Percentiles rank a stretch among this genome's conserved stretches.
Conservation (phyloP, 1,140 invertebrate genomes). For the Myzus persicae region DNA sequence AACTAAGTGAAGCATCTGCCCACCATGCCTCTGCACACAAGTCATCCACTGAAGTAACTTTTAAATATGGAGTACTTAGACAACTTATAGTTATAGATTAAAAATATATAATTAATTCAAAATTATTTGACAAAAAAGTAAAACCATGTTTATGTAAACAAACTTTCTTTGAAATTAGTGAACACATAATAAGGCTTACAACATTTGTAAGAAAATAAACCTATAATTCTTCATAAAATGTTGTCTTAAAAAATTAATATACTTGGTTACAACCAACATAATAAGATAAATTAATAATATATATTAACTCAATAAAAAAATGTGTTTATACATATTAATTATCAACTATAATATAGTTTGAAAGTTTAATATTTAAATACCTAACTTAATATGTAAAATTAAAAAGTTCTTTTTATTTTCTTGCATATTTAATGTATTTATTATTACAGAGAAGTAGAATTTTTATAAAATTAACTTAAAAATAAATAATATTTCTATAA, state of each 20-base stretch:
- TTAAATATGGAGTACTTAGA: background rate
- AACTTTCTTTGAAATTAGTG: background rate
- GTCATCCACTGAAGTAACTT: background rate
- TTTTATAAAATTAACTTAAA: background rate
- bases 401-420: constrained; percentile 11
- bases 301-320: background rate
- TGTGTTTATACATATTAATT: background rate
- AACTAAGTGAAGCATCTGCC: background rate
- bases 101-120: background rate
- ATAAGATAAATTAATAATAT: background rate
- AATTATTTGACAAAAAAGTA: background rate
- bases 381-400: background rate
- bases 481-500: background rate
- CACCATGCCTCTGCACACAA: background rate
- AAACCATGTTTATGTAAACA: background rate
- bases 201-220: background rate
- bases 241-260: background rate
- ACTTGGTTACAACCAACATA: background rate
- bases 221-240: background rate
- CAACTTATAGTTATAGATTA: background rate
- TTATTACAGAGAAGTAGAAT: background rate
- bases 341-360: constrained; percentile 23
- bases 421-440: background rate
- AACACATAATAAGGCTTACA: constrained; percentile 1
- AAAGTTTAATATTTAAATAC: background rate